Evolutionary conservation across 35 echinoderm and acorn worm genomes (phyloP), one percentile per base, ranked within the genome.

Genomic region (Patiria miniata): DNA sequence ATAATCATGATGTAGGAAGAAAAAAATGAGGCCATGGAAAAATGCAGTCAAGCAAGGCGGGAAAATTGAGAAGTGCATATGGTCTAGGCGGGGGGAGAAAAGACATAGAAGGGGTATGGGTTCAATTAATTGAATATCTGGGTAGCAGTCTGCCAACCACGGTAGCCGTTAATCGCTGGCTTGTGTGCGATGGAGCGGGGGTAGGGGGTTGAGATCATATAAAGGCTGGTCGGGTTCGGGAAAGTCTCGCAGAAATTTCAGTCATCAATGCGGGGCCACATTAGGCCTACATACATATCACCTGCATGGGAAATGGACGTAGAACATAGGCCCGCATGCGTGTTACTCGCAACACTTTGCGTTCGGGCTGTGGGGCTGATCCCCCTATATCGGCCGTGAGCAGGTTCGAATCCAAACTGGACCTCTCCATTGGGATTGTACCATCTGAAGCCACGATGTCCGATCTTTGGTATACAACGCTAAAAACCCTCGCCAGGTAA

Each of bases 51-150:
- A 73, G 34, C 65, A 34, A 26, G 65, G 26, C 26, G 22, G 29
- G 29, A 30, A 36, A 36, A 69, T 21, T 32, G 60, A 68, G 60
- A 32, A 22, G 60, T 68, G 2, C 65, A 69, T 32, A 69, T 29
- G 61, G 61, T 32, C 26, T 47, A 47, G 4, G 12, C 42, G 42
- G 42, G 42, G 12, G 12, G 42, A 47, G 12, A 47, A 47, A 47
- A 12, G 12, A 4, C 4, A 6, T 28, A 23, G 8, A 22, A 3
- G 15, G 30, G 65, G 65, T 73, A 14, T 73, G 4, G 34, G 65
- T 23, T 73, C 65, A 73, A 28, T 73, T 73, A 73, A 73, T 69
- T 32, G 61, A 30, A 73, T 73, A 73, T 73, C 65, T 73, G 26
- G 34, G 65, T 73, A 23, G 34, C 65, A 30, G 65, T 14, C 65